Evolutionary conservation across 2,888 invertebrate species (phyloP).

Genomic region (Pediacus dermestoides): DNA sequence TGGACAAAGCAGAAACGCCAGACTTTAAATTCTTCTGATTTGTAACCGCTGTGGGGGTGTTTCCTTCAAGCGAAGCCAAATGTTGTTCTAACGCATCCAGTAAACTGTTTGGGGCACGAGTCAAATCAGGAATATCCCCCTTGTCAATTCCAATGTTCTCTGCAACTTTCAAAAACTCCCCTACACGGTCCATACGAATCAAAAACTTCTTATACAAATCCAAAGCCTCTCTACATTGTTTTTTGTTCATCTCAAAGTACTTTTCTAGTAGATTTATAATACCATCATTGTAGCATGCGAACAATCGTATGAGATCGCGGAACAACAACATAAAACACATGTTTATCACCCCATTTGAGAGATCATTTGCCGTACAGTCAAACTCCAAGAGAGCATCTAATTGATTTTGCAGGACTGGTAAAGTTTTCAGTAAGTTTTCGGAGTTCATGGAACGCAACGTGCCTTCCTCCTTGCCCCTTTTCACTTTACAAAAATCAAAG

Average conservation of each 20-base stretch:
- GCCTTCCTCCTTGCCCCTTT: slow-evolving; percentile 98
- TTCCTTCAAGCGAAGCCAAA: slow-evolving; percentile 90
- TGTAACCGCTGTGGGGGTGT: slow-evolving; percentile 81
- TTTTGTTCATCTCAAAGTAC: slow-evolving; percentile 99
- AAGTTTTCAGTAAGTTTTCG: slow-evolving; percentile 94
- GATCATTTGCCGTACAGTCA: slow-evolving; percentile 95
- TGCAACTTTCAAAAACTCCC: slow-evolving; percentile 91
- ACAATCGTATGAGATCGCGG: slow-evolving; percentile 95
- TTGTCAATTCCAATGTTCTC: slow-evolving; percentile 96
- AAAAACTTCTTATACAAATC: slow-evolving; percentile 99
- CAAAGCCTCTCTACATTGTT: slow-evolving; percentile 96
- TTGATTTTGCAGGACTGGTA: slow-evolving; percentile 95
- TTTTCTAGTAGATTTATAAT: slow-evolving; percentile 98
- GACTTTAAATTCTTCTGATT: slow-evolving; percentile 87
- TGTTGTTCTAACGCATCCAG: slow-evolving; percentile 97
- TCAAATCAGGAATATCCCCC: slow-evolving; percentile 97
- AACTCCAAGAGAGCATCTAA: slow-evolving; percentile 96
- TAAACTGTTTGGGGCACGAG: slow-evolving; percentile 96
- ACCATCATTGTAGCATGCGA: slow-evolving; percentile 99
- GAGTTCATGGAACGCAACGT: slow-evolving; percentile 96
- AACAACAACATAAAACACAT: slow-evolving; percentile 99
- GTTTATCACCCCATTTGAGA: slow-evolving; percentile 92
- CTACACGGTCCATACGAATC: slow-evolving; percentile 97
- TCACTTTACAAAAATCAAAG: slow-evolving; percentile 99
- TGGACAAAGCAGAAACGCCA: slow-evolving; percentile 83